Evolutionary conservation across 2,797 vertebrate species (phyloP), one percentile per base, ranked within the genome.

Genomic region (Gila robusta): DNA sequence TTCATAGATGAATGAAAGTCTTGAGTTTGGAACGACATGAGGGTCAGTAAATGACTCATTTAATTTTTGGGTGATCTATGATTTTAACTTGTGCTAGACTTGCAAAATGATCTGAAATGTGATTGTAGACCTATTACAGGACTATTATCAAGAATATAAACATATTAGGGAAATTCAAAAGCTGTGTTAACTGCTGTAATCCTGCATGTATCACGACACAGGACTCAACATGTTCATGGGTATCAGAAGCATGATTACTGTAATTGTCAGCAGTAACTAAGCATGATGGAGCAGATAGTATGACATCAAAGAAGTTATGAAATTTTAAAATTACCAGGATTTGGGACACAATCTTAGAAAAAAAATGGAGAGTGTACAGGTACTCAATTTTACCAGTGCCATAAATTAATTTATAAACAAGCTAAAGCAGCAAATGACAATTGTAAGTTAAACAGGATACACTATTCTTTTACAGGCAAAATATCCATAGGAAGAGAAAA

Each of bases 201-300:
- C 26, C 79, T 62, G 32, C 19, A 56, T 39, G 49, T 23, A 69
- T 39, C 16, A 69, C 39, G 35, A 9, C 11, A 37, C 67, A 70
- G 4, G 87, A 79, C 82, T 76, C 73, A 83, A 77, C 89, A 49
- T 82, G 85, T 44, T 71, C 14, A n/a, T 2, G 26, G 37, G 73
- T 26, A 54, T 67, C 21, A 37, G 21, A 81, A 62, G 37, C 32
- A 73, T n/a, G 81, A 86, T 85, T 86, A 78, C 37, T 16, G 41
- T 69, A 28, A 62, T 47, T 71, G 44, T 35, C 5, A 81, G 47
- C 69, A 56, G 14, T 21, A 56, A 74, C 72, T 54, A 44, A 28
- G 54, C 49, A 70, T 26, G 23, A 44, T 11, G 35, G 59, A 35
- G 19, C 37, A 49, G 39, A 49, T n/a, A 7, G 23, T 2, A 12